Base-by-base conservation (phyloP, 1,140 invertebrate species). In the Aphis gossypii region DNA sequence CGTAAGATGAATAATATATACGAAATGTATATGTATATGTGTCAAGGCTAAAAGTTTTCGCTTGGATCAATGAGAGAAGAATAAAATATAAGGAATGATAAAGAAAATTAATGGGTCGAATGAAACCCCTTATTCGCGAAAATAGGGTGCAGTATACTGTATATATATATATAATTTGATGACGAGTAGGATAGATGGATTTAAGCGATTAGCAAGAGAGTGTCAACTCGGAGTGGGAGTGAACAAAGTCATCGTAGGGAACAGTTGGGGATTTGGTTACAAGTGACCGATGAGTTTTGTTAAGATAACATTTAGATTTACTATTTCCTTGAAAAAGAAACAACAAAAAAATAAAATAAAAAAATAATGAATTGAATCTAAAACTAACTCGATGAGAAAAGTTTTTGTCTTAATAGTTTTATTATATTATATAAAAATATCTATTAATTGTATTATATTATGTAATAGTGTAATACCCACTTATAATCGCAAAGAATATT, bases 61-160 rank as follows among this genome's bases (percentile, higher is more conserved):
- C 30, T 21, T 9, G 87, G 87, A 89, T 89, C 87, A 35, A 89
- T 89, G 87, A 35, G 4, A n/a, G 48, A 54, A 54, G 87, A 54
- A 89, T 46, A 89, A 89, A 44, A 88, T 84, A 46, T 46, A 54
- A 35, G 87, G 20, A 48, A 35, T 38, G 87, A 89, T 89, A 89
- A 89, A 89, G 87, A 48, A 89, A 89, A 89, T 89, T 54, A 89
- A 89, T 89, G 87, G 48, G 48, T 89, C 21, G 48, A 48, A 89
- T 54, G 48, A 54, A 89, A 89, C 84, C 25, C 14, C 46, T 44
- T 46, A 86, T 44, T 46, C 38, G 4, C 38, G 38, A 25, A 23
- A 46, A 88, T 46, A 51, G 30, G 0, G 46, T 35, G 20, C 48
- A 51, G 48, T 51, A 51, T 18, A 20, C 48, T 51, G 48, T 51